Conservation (phyloP, 2,113 vertebrate genomes). For the Lathamus discolor region DNA sequence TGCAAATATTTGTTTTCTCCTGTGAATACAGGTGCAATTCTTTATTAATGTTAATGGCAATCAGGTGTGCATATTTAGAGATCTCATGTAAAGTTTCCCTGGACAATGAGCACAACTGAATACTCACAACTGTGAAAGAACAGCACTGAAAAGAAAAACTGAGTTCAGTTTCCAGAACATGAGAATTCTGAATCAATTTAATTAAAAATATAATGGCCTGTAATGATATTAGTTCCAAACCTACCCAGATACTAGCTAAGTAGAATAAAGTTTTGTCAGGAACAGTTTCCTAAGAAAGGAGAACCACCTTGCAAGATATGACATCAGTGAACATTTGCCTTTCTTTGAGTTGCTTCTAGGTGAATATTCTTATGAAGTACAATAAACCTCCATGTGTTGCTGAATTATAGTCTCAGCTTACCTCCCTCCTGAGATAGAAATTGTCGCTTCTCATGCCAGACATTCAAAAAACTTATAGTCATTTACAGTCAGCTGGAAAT, state of each 20-base stretch:
- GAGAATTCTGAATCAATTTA: not conserved
- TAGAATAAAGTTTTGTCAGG: not conserved
- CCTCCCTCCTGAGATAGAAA: not conserved
- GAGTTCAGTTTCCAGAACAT: not conserved
- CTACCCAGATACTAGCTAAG: not conserved
- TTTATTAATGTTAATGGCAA: not conserved
- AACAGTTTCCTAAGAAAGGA: not conserved
- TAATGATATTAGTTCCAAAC: not conserved
- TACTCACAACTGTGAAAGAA: not conserved
- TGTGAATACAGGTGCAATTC: not conserved
- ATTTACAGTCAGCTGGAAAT: not conserved
- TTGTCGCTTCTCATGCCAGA: not conserved
- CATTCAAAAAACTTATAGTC: not conserved
- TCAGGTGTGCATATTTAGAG: slow-evolving; percentile 25
- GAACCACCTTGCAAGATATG: not conserved
- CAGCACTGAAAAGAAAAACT: not conserved
- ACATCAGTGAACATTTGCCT: not conserved
- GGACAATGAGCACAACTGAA: not conserved
- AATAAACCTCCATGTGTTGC: not conserved
- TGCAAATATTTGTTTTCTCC: not conserved
- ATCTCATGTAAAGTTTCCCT: not conserved
- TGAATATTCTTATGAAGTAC: not conserved
- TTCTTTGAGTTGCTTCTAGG: not conserved
- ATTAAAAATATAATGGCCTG: not conserved
- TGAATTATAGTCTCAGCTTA: not conserved